A percentile compares a stretch with the other conserved stretches of the same genome.
phyloP scores from a whole-genome alignment of 2,113 vertebrate genomes.

The Silurus glanis region DNA sequence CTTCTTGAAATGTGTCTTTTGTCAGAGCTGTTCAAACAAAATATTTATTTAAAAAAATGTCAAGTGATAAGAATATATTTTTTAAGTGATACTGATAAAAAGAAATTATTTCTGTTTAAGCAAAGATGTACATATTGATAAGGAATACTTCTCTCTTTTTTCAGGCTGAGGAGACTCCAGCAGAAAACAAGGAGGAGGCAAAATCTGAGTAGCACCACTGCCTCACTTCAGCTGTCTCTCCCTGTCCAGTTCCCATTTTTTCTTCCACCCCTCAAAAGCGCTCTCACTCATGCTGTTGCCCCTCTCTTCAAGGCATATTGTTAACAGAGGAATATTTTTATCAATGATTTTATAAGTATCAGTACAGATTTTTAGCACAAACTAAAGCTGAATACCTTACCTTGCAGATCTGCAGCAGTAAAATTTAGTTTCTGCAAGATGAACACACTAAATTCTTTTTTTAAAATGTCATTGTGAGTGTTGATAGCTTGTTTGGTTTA shows the following conservation, averaged over 20 bases:
- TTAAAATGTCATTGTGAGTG: constrained; percentile 78
- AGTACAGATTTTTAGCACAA: constrained; percentile 85
- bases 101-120: background rate
- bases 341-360: constrained; percentile 84
- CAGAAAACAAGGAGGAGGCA: constrained; percentile 75
- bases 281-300: constrained; percentile 74
- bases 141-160: constrained; percentile 13
- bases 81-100: background rate
- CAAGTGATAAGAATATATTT: no score
- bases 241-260: constrained; percentile 34
- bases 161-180: constrained; percentile 72
- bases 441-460: constrained; percentile 75
- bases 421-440: constrained; percentile 76
- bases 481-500: constrained; percentile 76
- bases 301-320: constrained; percentile 76
- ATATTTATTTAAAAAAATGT: no score
- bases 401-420: constrained; percentile 77
- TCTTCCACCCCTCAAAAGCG: constrained; percentile 56
- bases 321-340: constrained; percentile 86
- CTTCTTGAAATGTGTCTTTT: background rate
- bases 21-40: background rate
- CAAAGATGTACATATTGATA: background rate
- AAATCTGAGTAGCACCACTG: constrained; percentile 79
- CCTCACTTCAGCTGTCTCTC: constrained; percentile 51
- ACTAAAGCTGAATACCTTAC: constrained; percentile 71